Base-by-base conservation (phyloP, 1,140 invertebrate genomes). In the Trichonephila clavata region DNA sequence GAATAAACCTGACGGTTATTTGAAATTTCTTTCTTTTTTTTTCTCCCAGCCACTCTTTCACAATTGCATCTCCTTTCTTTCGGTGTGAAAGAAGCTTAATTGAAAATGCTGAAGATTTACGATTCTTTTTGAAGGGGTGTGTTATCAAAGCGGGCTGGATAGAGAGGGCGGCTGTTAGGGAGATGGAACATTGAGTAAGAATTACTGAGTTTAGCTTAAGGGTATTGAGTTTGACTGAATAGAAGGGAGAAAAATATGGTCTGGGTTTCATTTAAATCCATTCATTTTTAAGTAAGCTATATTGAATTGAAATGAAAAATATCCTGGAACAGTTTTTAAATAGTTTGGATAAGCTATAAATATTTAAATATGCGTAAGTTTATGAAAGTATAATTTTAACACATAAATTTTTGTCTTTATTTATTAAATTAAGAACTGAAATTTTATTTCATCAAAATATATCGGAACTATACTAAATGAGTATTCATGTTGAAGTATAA, bases 101-200 rank as follows among this genome's bases (percentile, higher is more conserved):
- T 84, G 81, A 84, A 84, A 84, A 84, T 59, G 81, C 81, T 84
- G 43, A 84, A 84, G 81, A 84, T 84, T 84, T 84, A 84, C 81
- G 81, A 59, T 59, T 50, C n/a, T 84, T 8, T 84, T 59, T 57
- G n/a, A 57, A 57, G 24, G 43, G n/a, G 63, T 10, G 2, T 65
- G 63, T 65, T 65, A 24, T 21, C n/a, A n/a, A 65, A 50, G 50
- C 50, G 16, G 14, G 14, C 4, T 71, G 27, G 32, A 1, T 32
- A 2, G 27, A 16, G 32, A 18, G 27, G 32, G 7, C 14, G 24
- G 71, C 27, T 77, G 43, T 59, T 84, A 59, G 81, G 24, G 20
- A 59, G 21, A 57, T n/a, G 39, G 32, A 5, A 39, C 32, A 81
- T 16, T 14, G n/a, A 18, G 24, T 77, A 77, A 77, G 32, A 32